Base-by-base conservation (phyloP, 2,888 invertebrate species). In the Prosopocoilus inquinatus region DNA sequence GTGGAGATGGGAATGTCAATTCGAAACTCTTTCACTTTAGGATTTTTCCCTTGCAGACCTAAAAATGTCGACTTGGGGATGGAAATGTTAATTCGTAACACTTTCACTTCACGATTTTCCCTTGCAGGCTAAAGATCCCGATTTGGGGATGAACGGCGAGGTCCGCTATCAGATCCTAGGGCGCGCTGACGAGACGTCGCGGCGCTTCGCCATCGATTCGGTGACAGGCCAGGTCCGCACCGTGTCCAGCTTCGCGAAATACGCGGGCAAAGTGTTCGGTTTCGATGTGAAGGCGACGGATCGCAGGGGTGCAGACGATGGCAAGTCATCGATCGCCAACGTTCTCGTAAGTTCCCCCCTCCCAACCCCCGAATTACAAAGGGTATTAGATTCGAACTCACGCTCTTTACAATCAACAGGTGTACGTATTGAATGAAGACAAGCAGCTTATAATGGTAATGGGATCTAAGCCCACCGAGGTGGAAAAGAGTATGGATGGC, bases 201-300 rank as follows among this genome's bases (percentile, higher is more conserved):
- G 85, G 2, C 81, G 90, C 9, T 93, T 93, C 68, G 84, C 87
- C 50, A 88, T 93, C 61, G 91, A 93, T 74, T 82, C 90, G 0
- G 77, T 85, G 1, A 84, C 86, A 1, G 93, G 93, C 2, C 86
- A 88, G 63, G 88, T 93, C 44, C 82, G 90, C 9, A 85, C 88
- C 0, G 83, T 91, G 11, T 84, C 87, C 1, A 82, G 85, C 38
- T 85, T 92, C 54, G 79, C 83, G 0, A 78, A 84, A 49, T 87
- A 88, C 62, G 87, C 87, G 12, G 91, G 91, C 0, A 82, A 85
- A 60, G 88, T 93, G 39, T 91, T 88, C 69, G 91, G 91, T 0
- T 92, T 93, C 68, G 92, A 93, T 75, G 91, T 93, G 8, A 91
- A 91, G 76, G 94, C 92, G 8, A 91, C 91, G 0, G 93, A 94